phyloP scores from a whole-genome alignment of 2,113 vertebrate species.

The Pao palembangensis region DNA sequence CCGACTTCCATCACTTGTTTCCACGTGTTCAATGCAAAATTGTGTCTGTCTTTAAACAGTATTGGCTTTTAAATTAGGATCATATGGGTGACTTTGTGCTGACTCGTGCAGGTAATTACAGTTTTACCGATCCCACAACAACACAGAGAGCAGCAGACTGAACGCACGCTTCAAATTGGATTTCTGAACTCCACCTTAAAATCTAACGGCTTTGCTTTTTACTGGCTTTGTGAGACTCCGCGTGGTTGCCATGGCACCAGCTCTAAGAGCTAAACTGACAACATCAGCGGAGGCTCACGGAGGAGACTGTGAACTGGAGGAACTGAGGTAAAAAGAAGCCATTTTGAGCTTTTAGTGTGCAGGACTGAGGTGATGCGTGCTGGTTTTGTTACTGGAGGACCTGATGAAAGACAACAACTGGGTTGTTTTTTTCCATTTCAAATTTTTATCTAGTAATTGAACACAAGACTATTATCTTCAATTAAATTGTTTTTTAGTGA shows the following conservation, averaged over 20 bases:
- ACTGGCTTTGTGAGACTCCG: constrained; percentile 13
- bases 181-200: constrained; percentile 15
- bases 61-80: too few species aligned
- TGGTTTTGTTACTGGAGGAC: not conserved
- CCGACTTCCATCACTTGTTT: not conserved
- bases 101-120: not conserved
- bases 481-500: too few species aligned
- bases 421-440: too few species aligned
- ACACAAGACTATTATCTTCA: too few species aligned
- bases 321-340: not conserved
- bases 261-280: constrained; percentile 1
- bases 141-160: too few species aligned
- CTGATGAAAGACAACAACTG: not conserved
- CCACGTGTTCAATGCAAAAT: not conserved
- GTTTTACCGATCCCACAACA: not conserved
- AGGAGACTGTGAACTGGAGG: not conserved
- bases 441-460: too few species aligned
- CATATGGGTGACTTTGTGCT: too few species aligned
- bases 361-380: not conserved
- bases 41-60: too few species aligned
- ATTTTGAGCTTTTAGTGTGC: not conserved
- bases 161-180: not conserved
- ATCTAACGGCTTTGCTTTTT: constrained; percentile 2
- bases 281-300: constrained; percentile 1
- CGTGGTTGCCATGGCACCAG: constrained; percentile 31